Evolutionary conservation across 2,888 invertebrate genomes (phyloP).

Genomic region (Eupithecia inturbata): DNA sequence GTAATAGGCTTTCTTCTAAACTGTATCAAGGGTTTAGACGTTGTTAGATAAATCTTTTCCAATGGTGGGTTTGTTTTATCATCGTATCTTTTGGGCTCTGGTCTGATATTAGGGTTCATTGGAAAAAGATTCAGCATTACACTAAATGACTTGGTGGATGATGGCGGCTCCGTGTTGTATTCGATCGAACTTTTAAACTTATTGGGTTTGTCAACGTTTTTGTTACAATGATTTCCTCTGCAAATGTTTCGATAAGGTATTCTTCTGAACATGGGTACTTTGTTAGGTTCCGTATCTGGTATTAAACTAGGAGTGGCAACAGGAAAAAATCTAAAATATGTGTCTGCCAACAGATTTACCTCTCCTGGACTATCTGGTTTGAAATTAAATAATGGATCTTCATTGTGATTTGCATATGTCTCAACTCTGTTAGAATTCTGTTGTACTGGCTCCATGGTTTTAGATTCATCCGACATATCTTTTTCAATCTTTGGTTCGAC

Average conservation of each 20-base stretch:
- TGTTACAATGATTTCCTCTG: slow-evolving; percentile 52
- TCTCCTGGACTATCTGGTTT: slow-evolving; percentile 90
- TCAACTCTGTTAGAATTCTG: slow-evolving; percentile 58
- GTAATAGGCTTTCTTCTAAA: slow-evolving; percentile 69
- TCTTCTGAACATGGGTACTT: slow-evolving; percentile 62
- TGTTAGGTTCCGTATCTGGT: slow-evolving; percentile 48
- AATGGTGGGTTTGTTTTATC: slow-evolving; percentile 43
- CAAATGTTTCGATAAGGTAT: slow-evolving; percentile 58
- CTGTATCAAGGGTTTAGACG: slow-evolving; percentile 64
- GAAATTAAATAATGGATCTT: slow-evolving; percentile 87
- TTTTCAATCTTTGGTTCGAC: slow-evolving; percentile 62
- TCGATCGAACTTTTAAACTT: slow-evolving; percentile 43
- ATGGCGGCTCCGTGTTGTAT: slow-evolving; percentile 44
- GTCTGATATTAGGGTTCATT: slow-evolving; percentile 60
- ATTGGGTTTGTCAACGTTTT: slow-evolving; percentile 37
- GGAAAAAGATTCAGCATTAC: slow-evolving; percentile 87
- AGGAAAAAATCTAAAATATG: slow-evolving; percentile 68
- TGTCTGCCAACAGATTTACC: slow-evolving; percentile 88
- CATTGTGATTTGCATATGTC: slow-evolving; percentile 62
- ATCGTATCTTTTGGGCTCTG: slow-evolving; percentile 58
- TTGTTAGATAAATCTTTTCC: slow-evolving; percentile 71
- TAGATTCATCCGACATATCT: slow-evolving; percentile 40
- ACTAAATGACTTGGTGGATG: slow-evolving; percentile 83
- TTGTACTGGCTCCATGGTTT: slow-evolving; percentile 39
- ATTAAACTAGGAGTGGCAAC: slow-evolving; percentile 46